Conservation (phyloP, 2,113 vertebrate species). For the Xyliphius kryptos region DNA sequence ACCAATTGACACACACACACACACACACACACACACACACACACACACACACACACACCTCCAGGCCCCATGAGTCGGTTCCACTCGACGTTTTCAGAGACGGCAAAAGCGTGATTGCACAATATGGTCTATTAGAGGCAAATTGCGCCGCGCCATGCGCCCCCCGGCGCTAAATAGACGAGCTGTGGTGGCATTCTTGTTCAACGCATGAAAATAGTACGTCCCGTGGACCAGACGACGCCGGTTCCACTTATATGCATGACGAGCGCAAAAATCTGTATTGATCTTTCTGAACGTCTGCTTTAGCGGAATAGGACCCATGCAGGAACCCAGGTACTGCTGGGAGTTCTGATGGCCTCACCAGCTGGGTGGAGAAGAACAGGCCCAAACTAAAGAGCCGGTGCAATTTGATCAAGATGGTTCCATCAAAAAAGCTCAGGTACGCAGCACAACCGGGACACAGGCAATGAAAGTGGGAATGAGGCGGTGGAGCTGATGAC, state of each 20-base stretch:
- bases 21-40: too few relatives aligned
- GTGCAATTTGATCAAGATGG: constrained; percentile 14
- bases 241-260: constrained; percentile 13
- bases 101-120: not conserved
- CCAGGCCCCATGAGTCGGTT: not conserved
- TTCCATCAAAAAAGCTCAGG: not conserved
- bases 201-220: constrained; percentile 13
- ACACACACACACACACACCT: not conserved
- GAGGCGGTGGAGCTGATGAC: too few relatives aligned
- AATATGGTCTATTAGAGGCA: constrained; percentile 27
- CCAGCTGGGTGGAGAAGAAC: not conserved
- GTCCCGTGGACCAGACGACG: not conserved
- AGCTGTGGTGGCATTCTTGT: not conserved
- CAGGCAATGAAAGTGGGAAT: too few relatives aligned
- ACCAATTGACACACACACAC: too few relatives aligned
- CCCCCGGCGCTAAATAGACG: constrained; percentile 31
- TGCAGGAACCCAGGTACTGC: constrained; percentile 6
- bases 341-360: constrained; percentile 7
- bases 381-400: not conserved
- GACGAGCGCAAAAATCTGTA: constrained; percentile 32
- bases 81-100: not conserved
- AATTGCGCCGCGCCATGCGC: not conserved
- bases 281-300: constrained; percentile 22
- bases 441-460: too few relatives aligned
- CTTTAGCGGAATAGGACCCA: constrained; percentile 2